phyloP scores from a whole-genome alignment of 92 coral and sea anemone species.

The Anthopleura xanthogrammica region DNA sequence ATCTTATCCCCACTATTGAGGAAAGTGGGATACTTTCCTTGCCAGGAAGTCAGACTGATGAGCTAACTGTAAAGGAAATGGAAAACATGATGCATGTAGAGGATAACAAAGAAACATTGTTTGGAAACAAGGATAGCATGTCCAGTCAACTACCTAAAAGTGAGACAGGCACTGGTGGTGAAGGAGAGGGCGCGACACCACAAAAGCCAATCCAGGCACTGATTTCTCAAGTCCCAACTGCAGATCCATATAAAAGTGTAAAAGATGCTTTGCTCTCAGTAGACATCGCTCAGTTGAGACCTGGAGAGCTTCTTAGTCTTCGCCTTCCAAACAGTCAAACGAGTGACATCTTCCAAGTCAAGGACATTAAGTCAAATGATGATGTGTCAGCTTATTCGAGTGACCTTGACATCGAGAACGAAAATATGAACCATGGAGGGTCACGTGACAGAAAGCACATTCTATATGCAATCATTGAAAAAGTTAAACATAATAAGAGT shows the following conservation, averaged over 20 bases:
- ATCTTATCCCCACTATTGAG: background rate
- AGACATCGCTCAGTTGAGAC: slow-evolving; percentile 36
- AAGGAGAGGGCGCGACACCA: background rate
- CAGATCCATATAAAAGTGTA: slow-evolving; percentile 28
- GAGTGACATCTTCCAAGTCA: slow-evolving; percentile 33
- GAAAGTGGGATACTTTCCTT: background rate
- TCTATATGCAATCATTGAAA: slow-evolving; percentile 39
- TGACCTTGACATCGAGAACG: slow-evolving; percentile 8
- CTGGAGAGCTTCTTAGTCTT: slow-evolving; percentile 35
- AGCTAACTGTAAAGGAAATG: background rate
- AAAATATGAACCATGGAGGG: background rate
- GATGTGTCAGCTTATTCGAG: slow-evolving; percentile 24
- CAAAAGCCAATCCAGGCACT: slow-evolving; percentile 12
- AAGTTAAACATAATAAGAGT: slow-evolving; percentile 32
- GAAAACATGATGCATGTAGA: slow-evolving; percentile 6
- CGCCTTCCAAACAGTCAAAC: slow-evolving; percentile 40
- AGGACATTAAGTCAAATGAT: slow-evolving; percentile 32
- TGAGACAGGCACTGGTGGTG: background rate
- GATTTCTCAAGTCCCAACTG: slow-evolving; percentile 7
- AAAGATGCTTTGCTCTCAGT: slow-evolving; percentile 37
- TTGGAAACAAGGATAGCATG: slow-evolving; percentile 7
- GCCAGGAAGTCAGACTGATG: background rate
- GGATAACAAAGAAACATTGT: background rate
- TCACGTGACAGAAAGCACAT: slow-evolving; percentile 31
- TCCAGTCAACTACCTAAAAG: background rate